phyloP scores from a whole-genome alignment of 2,888 invertebrate species.

The Xanthorhoe spadicearia region DNA sequence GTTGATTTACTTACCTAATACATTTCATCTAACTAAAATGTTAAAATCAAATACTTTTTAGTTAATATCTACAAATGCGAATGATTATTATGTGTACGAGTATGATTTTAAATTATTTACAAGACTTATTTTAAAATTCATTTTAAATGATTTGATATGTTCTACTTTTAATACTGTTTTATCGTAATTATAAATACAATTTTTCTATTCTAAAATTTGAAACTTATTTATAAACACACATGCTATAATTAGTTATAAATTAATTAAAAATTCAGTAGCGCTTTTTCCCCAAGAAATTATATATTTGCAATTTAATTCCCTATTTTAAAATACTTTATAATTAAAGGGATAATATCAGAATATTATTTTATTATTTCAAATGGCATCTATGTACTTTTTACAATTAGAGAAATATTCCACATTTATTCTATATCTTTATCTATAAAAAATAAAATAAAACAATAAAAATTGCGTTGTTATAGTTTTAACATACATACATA shows the following conservation, averaged over 20 bases:
- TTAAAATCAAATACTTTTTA: slow-evolving; percentile 17
- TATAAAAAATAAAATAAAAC: background rate
- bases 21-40: background rate
- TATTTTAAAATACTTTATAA: slow-evolving; percentile 19
- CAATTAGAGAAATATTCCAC: background rate
- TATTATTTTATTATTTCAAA: slow-evolving; percentile 17
- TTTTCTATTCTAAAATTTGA: slow-evolving; percentile 40
- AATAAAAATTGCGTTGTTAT: no score
- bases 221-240: slow-evolving; percentile 31
- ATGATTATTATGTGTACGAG: background rate
- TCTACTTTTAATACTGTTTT: slow-evolving; percentile 56
- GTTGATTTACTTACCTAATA: background rate
- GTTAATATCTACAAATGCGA: slow-evolving; percentile 11
- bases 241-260: slow-evolving; percentile 16
- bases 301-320: slow-evolving; percentile 29
- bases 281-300: slow-evolving; percentile 76
- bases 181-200: slow-evolving; percentile 14
- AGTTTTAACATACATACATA: no score
- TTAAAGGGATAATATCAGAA: slow-evolving; percentile 11
- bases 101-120: slow-evolving; percentile 2
- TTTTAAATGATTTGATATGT: slow-evolving; percentile 59
- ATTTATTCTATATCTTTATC: background rate
- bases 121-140: slow-evolving; percentile 33
- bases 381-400: slow-evolving; percentile 1
- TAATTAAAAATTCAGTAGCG: slow-evolving; percentile 76